Base-by-base conservation (phyloP, 2,888 invertebrate species). In the Brenthis ino region DNA sequence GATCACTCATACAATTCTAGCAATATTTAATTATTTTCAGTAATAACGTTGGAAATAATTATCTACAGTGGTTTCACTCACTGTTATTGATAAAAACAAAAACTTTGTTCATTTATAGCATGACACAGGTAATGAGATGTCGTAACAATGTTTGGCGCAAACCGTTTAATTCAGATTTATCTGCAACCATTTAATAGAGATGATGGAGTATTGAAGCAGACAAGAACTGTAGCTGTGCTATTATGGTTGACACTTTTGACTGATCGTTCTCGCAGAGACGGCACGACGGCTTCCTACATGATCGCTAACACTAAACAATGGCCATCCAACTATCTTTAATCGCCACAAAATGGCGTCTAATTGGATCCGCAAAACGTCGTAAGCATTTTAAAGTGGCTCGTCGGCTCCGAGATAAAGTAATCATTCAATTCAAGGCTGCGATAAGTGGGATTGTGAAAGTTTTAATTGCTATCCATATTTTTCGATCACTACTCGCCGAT, bases 221-320 rank as follows among this genome's bases (percentile, higher is more conserved):
- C 66, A 50, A 53, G 61, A 53, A 16, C 53, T 53, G 66, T 66
- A 79, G 78, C 73, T 78, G 79, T 76, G 80, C 84, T 85, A 88
- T 91, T 91, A 88, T 86, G 83, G 82, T 82, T 91, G 92, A 91
- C 92, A 91, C 87, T 78, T 79, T 75, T 92, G 92, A 92, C 81
- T 86, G 92, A 92, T 92, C 82, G 86, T 80, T 77, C 77, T 73
- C 78, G 77, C 85, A 61, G 75, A 82, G 82, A 63, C 61, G 61
- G 37, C 37, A 33, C 51, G 78, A 77, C 85, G 74, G 81, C 82
- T 84, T 85, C 87, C 86, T 83, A 82, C 82, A 82, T 81, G 82
- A 80, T 79, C 80, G 81, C 81, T 81, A 80, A 82, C 77, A 85
- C 87, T 79, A 87, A 88, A 93, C 92, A 93, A 93, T 93, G 85